phyloP scores from a whole-genome alignment of 2,113 vertebrate species.

The Barbus barbus region DNA sequence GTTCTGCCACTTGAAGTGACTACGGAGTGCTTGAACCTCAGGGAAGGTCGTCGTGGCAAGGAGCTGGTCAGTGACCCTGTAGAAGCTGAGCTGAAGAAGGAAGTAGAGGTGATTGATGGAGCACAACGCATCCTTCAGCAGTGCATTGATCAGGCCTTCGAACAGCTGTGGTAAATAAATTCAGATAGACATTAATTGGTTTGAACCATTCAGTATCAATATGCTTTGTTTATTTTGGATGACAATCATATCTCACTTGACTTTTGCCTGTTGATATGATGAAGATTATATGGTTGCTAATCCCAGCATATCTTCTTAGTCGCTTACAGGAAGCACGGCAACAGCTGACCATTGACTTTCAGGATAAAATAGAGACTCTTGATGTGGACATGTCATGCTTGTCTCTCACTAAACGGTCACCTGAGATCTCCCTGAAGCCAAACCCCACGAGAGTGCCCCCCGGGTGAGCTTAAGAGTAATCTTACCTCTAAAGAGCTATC shows the following conservation, averaged over 20 bases:
- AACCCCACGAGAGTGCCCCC: conserved; percentile 82
- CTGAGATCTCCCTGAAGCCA: conserved; percentile 89
- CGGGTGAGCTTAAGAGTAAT: no score
- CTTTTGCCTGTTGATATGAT: not conserved
- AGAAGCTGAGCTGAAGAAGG: conserved; percentile 83
- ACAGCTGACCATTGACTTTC: conserved; percentile 82
- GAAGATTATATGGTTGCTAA: not conserved
- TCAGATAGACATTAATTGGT: not conserved
- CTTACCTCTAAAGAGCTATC: not conserved
- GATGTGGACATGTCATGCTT: conserved; percentile 86
- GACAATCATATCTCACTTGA: not conserved
- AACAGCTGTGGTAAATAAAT: conserved; percentile 84
- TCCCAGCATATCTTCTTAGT: conserved; percentile 65
- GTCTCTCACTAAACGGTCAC: conserved; percentile 79
- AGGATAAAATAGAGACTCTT: conserved; percentile 83
- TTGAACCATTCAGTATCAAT: not conserved
- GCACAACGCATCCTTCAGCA: conserved; percentile 81
- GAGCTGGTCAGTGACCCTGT: conserved; percentile 85
- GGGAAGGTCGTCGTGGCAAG: conserved; percentile 81
- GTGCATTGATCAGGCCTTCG: conserved; percentile 77
- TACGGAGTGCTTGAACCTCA: conserved; percentile 82
- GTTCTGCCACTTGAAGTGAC: conserved; percentile 82
- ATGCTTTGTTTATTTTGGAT: not conserved
- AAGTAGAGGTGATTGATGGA: conserved; percentile 81
- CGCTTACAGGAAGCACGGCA: conserved; percentile 85